These are phyloP conservation scores for Lepidothrix coronata DNA, from an alignment of 2,113 vertebrate genomes.

Conservation along the genomic window DNA sequence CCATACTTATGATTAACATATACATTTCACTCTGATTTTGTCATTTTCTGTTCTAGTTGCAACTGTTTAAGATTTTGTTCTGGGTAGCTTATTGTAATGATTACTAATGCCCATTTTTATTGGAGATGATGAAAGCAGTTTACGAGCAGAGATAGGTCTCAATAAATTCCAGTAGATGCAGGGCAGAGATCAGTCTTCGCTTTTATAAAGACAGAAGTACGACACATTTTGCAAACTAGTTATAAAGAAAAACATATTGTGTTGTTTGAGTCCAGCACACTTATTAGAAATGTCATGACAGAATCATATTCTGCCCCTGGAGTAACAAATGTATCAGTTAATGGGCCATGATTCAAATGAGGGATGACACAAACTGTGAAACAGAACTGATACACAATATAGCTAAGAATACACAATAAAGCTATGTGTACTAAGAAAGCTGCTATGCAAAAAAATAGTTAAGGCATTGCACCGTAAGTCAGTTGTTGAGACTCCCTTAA, in stretches of 20 bases:
- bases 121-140: neutral
- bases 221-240: neutral
- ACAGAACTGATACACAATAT: neutral
- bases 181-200: neutral
- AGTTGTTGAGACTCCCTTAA: neutral
- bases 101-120: neutral
- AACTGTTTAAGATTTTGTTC: constrained; percentile 21
- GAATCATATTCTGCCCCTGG: neutral
- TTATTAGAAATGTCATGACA: neutral
- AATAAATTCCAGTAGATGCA: neutral
- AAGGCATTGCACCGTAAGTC: neutral
- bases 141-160: neutral
- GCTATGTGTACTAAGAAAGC: neutral
- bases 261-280: neutral
- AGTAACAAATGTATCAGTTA: neutral
- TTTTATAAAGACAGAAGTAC: neutral
- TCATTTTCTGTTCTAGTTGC: neutral
- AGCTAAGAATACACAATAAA: neutral
- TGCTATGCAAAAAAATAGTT: neutral
- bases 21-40: constrained; percentile 27
- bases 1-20: neutral
- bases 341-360: neutral
- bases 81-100: neutral
- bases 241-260: neutral
- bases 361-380: neutral